Base-by-base conservation (phyloP, 2,113 vertebrate species). In the Pluvianellus socialis region DNA sequence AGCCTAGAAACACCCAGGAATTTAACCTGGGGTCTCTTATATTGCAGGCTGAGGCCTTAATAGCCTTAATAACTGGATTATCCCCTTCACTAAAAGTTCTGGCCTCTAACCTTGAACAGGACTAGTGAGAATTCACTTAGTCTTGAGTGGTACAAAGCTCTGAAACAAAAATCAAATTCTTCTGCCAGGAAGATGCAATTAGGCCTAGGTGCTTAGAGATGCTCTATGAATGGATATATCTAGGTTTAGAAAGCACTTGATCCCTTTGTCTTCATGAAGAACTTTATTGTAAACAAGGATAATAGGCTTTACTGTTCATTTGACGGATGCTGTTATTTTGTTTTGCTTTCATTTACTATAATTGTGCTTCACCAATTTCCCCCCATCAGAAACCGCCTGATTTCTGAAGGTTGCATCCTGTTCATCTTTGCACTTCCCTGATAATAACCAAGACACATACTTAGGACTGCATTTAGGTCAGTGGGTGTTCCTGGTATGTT, bases 21-120 rank as follows among this genome's bases (percentile, higher is more conserved):
- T 92, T 96, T 90, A 92, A 70, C 26, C 26, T 67, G 59, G 21
- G 35, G 75, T 83, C 75, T 76, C 86, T 82, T 92, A 15, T 62
- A 63, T 72, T 83, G 55, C 79, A 81, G 42, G n/a, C 56, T 83
- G 47, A 86, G 26, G 75, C 38, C 21, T 74, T 92, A 86, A 94
- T 81, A 94, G 38, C 68, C 84, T 91, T 95, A 91, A 67, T 93
- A 90, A 86, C 75, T 76, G 50, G 66, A 90, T 95, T 86, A 77
- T 82, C n/a, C 38, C 40, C 35, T 92, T 92, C 44, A 20, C 65
- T 80, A 26, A 26, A 90, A 93, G 52, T 92, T 88, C 59, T 95
- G 79, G 9, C 42, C 44, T 88, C 82, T 95, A 86, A 79, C 63
- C 75, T 84, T 87, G 72, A 70, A 14, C 32, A 77, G 67, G 27